Percentiles rank a stretch among this genome's conserved stretches.
Evolutionary conservation across 2,797 vertebrate genomes (phyloP).

Genomic region (Lindbergichthys nudifrons): DNA sequence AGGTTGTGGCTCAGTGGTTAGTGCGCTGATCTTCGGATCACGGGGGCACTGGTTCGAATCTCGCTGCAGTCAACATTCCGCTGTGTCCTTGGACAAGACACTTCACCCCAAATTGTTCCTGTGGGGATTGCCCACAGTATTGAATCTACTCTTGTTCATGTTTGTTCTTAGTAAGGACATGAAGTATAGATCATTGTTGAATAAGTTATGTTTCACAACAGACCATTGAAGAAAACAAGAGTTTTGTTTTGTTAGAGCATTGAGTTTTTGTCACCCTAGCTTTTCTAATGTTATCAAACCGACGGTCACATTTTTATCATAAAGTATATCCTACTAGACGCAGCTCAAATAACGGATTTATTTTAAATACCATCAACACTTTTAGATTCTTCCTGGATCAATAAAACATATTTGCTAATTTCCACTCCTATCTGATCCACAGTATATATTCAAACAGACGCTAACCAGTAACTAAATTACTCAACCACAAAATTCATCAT

Average conservation of each 20-base stretch:
- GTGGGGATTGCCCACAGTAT: no score
- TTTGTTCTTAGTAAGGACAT: constrained; percentile 13
- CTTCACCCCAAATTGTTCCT: no score
- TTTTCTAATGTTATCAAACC: not conserved
- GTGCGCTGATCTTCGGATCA: no score
- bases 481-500: constrained; percentile 7
- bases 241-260: not conserved
- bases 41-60: no score
- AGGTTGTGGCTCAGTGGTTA: no score
- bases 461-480: not conserved
- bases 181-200: constrained; percentile 6
- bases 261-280: not conserved
- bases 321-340: not conserved
- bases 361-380: constrained; percentile 14
- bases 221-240: not conserved
- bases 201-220: constrained; percentile 11
- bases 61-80: no score
- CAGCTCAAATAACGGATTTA: constrained; percentile 10
- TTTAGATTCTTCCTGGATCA: not conserved
- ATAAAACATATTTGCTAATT: constrained; percentile 11
- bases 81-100: no score
- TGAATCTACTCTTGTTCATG: constrained; percentile 29
- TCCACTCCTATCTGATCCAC: not conserved
- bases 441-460: not conserved
- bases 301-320: constrained; percentile 2